Base-by-base conservation (phyloP, 2,888 invertebrate species). In the Drosophila buzzatii region DNA sequence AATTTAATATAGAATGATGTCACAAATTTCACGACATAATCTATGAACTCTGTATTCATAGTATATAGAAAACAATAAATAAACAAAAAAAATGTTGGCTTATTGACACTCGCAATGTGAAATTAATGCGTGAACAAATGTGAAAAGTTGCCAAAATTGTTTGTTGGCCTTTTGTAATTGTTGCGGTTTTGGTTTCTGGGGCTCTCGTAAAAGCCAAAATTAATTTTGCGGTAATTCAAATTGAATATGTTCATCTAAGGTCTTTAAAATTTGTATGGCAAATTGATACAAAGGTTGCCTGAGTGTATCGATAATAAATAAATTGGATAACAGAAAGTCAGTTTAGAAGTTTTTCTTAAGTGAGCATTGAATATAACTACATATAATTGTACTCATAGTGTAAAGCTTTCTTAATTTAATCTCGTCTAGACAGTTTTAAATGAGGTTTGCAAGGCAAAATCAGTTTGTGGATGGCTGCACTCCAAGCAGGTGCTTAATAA, bases 131-230 rank as follows among this genome's bases (percentile, higher is more conserved):
- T 73, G 74, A 81, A 70, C 65, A 70, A 83, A 81, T 76, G 82
- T 66, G 82, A 59, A 78, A 85, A 82, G 73, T 81, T 84, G 86
- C 73, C 76, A 84, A 79, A 78, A 78, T 80, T 77, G 75, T 75
- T 62, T 81, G 72, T 76, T 82, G 74, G 49, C 53, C 47, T 56
- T 80, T 77, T 85, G 75, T 76, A 80, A 79, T 76, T 73, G 73
- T 67, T 83, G 84, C 33, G 82, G 84, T 73, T 68, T 63, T 65
- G 69, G 72, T 23, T 59, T 68, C 58, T 33, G 33, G 49, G 57
- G 55, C 56, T 52, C 45, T 33, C 27, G 55, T n/a, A 45, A 53
- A 62, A 51, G 35, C 59, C 20, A 45, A 47, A 53, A 51, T 57
- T 63, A 76, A 66, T 73, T 65, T 41, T 78, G 78, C n/a, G 77